A percentile compares a stretch with the other conserved stretches of the same genome.
phyloP scores from a whole-genome alignment of 1,140 invertebrate genomes.

The Probaryconus sp. region DNA sequence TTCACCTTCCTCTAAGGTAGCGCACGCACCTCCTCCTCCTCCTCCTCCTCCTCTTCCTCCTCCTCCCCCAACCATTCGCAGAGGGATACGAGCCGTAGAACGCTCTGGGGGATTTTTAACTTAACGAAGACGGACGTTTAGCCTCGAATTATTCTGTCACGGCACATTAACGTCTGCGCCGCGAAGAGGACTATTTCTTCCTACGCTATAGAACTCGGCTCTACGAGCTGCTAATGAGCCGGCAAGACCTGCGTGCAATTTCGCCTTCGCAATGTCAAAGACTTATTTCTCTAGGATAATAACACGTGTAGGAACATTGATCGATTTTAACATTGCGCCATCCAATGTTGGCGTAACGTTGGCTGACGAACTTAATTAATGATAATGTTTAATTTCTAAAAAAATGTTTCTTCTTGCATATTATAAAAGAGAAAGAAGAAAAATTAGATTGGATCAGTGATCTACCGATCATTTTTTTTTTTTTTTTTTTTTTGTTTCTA shows the following conservation, averaged over 20 bases:
- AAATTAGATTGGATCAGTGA: no score
- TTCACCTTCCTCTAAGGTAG: constrained; percentile 61
- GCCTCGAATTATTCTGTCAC: constrained; percentile 74
- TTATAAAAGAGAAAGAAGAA: no score
- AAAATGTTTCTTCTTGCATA: no score
- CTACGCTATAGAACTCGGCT: constrained; percentile 45
- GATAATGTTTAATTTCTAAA: no score
- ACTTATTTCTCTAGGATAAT: constrained; percentile 51
- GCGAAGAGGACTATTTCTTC: constrained; percentile 56
- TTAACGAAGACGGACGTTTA: constrained; percentile 66
- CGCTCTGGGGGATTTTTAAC: constrained; percentile 65
- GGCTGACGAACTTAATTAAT: no score
- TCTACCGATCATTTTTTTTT: no score
- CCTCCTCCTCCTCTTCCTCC: background rate
- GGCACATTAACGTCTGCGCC: constrained; percentile 69
- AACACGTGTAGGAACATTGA: background rate
- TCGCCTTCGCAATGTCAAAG: constrained; percentile 50
- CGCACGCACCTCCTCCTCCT: constrained; percentile 35
- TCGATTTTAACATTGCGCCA: background rate
- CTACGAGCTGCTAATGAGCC: constrained; percentile 63
- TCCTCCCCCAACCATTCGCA: constrained; percentile 23
- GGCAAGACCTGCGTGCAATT: constrained; percentile 43
- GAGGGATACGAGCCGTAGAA: background rate
- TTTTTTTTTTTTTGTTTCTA: no score
- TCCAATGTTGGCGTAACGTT: background rate